These are phyloP conservation scores for Lucilia cuprina DNA, from an alignment of 1,140 invertebrate species.

Conservation along the genomic window DNA sequence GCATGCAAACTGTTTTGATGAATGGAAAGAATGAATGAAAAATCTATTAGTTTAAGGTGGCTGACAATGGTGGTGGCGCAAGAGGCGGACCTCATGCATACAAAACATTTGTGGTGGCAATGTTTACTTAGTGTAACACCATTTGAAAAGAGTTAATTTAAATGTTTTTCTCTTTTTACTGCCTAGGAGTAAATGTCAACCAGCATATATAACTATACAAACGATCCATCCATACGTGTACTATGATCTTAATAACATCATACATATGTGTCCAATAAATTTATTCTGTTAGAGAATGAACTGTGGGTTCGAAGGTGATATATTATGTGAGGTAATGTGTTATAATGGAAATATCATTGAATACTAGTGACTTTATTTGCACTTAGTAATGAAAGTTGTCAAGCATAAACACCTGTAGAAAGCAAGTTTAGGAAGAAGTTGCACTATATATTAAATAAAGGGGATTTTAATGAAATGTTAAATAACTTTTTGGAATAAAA, in stretches of 20 bases:
- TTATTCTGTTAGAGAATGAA: too few species aligned
- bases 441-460: too few species aligned
- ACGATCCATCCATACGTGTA: not conserved
- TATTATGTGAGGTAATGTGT: too few species aligned
- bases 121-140: constrained; percentile 30
- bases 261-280: too few species aligned
- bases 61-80: not conserved
- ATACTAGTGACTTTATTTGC: too few species aligned
- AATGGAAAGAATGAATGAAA: constrained; percentile 31
- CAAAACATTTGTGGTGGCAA: constrained; percentile 4
- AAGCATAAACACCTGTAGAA: too few species aligned
- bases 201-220: constrained; percentile 45
- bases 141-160: constrained; percentile 25
- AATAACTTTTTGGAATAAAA: too few species aligned
- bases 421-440: too few species aligned
- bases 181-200: constrained; percentile 52
- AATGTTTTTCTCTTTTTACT: constrained; percentile 27
- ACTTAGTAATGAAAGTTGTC: too few species aligned
- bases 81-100: not conserved
- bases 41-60: not conserved
- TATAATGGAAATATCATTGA: too few species aligned
- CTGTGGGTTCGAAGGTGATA: not conserved
- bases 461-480: too few species aligned
- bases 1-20: constrained; percentile 43
- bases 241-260: not conserved